Base-by-base conservation (phyloP, 2,113 vertebrate genomes). In the pig (Sus scrofa) region DNA sequence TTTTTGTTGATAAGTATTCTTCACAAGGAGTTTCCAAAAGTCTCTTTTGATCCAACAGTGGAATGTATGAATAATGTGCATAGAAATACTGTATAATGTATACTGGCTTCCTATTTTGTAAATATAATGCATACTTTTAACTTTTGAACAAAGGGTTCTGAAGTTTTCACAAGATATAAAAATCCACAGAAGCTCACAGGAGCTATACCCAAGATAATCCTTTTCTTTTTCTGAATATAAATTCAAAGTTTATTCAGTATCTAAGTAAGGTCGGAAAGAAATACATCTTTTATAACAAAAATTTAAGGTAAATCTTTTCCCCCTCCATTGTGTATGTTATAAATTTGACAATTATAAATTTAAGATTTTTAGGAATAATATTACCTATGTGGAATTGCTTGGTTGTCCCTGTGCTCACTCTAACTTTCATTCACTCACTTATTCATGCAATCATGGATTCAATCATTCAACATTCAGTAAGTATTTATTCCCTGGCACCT, bases 51-150 rank as follows among this genome's bases (percentile, higher is more conserved):
- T 62, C 52, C n/a, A 30, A 50, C 7, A 30, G 27, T 67, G 83
- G 83, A 73, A 95, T 92, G 82, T 94, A 86, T 93, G 82, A 96
- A 95, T 86, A 90, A 95, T 83, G 67, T 82, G 2, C 93, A 96
- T 34, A 92, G 50, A 92, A 96, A 89, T 56, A 75, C 37, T 71
- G 39, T 56, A 79, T 56, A 95, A 86, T 39, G 20, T 54, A 92
- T 22, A 32, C 56, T 60, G 22, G 34, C 74, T 85, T 89, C 39
- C 67, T 83, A 68, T 3, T 93, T 94, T 78, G 63, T 78, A 56
- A 89, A 91, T 79, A 78, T 37, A 82, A 86, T 83, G 27, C 34
- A 75, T 18, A 86, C 86, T 94, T 96, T 91, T 52, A 83, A 83
- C 30, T 78, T 92, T 50, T 91, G 56, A 96, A 96, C 91, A 96